Evolutionary conservation across 2,113 vertebrate species (phyloP), one percentile per base, ranked within the genome.

Genomic region (Balaenoptera acutorostrata): DNA sequence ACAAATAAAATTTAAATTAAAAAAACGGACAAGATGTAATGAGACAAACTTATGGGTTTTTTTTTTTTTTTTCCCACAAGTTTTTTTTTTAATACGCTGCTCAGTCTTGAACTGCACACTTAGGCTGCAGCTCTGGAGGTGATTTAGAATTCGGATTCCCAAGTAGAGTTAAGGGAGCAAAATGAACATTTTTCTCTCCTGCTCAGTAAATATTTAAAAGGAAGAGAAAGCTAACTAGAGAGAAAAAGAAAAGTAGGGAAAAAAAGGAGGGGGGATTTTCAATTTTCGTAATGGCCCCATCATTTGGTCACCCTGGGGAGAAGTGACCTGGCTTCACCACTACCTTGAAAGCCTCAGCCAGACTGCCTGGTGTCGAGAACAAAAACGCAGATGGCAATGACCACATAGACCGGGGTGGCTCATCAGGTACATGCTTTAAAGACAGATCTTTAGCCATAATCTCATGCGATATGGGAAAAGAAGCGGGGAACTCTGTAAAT

Each of bases 401-500:
- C 49, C 3, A 5, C 13, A 20, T 49, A 31, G 2, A 6, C 64
- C 6, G 27, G 75, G 25, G 21, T 52, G 15, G 1, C 2, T 96
- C 90, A 64, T 64, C 41, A 80, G 49, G 1, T 95, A 27, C 74
- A 39, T 25, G 3, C 17, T 95, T 75, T 69, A 74, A 94, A 92
- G 41, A 29, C 66, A 77, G 92, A 81, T 72, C 95, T 93, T 90
- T 87, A 36, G 64, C 81, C 78, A 64, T 52, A 61, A 29, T 80
- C 46, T 87, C 20, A 27, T 66, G 2, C 63, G 31, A 5, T 36
- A 12, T 94, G 61, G 52, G 14, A 75, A 27, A 82, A 97, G 82
- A 97, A 90, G 74, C 29, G 88, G 44, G 33, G 89, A 69, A 86
- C 74, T 44, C 15, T 57, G 92, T 46, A 95, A 96, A 66, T 92